Base-by-base conservation (phyloP, 1,140 invertebrate genomes). In the Drosophila hydei region DNA sequence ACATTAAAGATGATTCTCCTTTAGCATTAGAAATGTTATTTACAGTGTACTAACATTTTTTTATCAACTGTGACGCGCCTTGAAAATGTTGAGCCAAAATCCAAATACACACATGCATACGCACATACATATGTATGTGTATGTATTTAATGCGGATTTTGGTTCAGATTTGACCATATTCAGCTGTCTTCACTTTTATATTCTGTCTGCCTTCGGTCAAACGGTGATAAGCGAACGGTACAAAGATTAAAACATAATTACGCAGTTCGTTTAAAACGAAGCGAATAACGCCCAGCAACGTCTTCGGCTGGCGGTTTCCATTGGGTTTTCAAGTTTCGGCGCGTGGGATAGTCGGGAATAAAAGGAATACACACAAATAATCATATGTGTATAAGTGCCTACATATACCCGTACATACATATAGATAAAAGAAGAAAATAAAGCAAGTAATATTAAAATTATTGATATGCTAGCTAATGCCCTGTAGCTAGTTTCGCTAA, bases 281-380 rank as follows among this genome's bases (percentile, higher is more conserved):
- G 51, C 52, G 30, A 79, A 60, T 72, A 64, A 73, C 74, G 73
- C 78, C 78, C 77, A 81, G 78, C 78, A 80, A 81, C 54, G 7
- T 18, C 58, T 51, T 23, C 0, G 23, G 9, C 25, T 18, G 23
- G 38, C 27, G 12, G 16, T 21, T 33, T 21, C 9, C 12, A 67
- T 14, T 52, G 25, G 40, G 30, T 36, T 21, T 43, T 60, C 43
- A 25, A 62, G 21, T 42, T 36, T 25, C 38, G 21, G 45, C 47
- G 38, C 18, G 23, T 19, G 19, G n/a, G 8, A 7, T 6, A 8
- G 11, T 60, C 33, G 19, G 11, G 38, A 43, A 61, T 61, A 23
- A n/a, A 42, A 51, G 40, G 27, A 58, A 56, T 36, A 50, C 27
- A 36, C 4, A n/a, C 11, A 47, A 12, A 38, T 33, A 14, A 3